Evolutionary conservation across 2,888 invertebrate genomes (phyloP), one percentile per base, ranked within the genome.

Genomic region (Melanostoma mellinum): DNA sequence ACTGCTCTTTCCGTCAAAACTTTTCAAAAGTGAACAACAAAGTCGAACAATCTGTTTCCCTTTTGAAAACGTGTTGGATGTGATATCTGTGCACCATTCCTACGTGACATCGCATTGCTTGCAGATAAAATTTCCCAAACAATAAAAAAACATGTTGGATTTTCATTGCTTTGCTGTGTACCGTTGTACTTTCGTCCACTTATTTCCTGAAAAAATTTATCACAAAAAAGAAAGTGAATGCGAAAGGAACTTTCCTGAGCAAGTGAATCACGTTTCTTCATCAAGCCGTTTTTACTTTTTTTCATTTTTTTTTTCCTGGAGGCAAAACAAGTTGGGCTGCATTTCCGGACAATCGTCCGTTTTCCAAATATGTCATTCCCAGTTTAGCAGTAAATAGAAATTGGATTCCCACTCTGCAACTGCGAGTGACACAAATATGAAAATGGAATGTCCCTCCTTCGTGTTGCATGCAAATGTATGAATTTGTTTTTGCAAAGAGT

Each of bases 51-150:
- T 46, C 44, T 46, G 44, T 46, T 46, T 46, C 10, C 44, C n/a
- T n/a, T 10, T 46, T 46, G 44, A 46, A 10, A 46, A 58, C 74
- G 56, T 74, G 65, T 58, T 40, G 40, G 48, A 4, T 56, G 38
- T 65, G 20, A 48, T 65, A 58, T 65, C 63, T 32, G 6, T 50
- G 9, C 44, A 6, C 44, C 20, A 52, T 9, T 48, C 30, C 58
- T 50, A 74, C 74, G 74, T 74, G 74, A 75, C 44, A 52, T 55
- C 55, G 55, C 63, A 75, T 20, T 46, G 33, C 20, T 38, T 20
- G 3, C 30, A 36, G 10, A 42, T 38, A 50, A 9, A 50, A 72
- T 48, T 61, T 6, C 33, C 4, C 2, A 36, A 38, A 53, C 68
- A 56, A 68, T 46, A 46, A n/a, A 10, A 10, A 10, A 46, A 3